Conservation (phyloP, 2,113 vertebrate genomes). For the Misgurnus mizolepis region DNA sequence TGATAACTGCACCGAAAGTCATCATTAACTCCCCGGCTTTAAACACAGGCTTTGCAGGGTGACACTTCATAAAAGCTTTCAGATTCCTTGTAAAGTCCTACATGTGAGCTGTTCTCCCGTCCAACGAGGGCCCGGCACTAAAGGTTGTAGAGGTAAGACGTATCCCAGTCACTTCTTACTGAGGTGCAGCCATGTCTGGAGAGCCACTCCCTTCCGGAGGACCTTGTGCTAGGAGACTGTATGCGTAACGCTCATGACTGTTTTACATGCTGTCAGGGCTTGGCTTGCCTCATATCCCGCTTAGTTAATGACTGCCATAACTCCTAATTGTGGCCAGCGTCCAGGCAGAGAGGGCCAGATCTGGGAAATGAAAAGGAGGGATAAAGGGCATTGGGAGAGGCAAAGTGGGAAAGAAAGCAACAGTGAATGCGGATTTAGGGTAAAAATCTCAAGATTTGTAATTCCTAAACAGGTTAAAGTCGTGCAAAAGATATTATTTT, state of each 20-base stretch:
- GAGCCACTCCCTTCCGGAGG: constrained; percentile 64
- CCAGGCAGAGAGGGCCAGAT: constrained; percentile 42
- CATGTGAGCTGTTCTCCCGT: constrained; percentile 41
- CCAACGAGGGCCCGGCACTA: constrained; percentile 26
- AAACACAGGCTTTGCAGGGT: constrained; percentile 52
- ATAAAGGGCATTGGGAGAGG: constrained; percentile 3
- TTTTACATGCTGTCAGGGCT: constrained; percentile 40
- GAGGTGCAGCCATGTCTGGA: constrained; percentile 58
- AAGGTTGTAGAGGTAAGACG: constrained; percentile 68
- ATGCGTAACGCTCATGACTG: constrained; percentile 32
- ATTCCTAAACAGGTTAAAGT: too few species aligned
- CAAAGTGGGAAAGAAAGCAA: neutral
- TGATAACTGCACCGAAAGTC: constrained; percentile 36
- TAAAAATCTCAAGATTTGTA: neutral
- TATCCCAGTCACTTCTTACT: constrained; percentile 59
- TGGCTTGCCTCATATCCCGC: constrained; percentile 45
- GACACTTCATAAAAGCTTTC: constrained; percentile 55
- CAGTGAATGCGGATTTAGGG: neutral
- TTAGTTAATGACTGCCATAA: constrained; percentile 57
- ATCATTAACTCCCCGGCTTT: constrained; percentile 41
- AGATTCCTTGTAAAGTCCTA: constrained; percentile 32
- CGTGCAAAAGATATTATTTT: too few species aligned
- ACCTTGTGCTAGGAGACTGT: constrained; percentile 39
- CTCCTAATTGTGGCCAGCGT: constrained; percentile 41
- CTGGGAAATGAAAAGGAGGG: constrained; percentile 41